Base-by-base conservation (phyloP, 2,888 invertebrate species). In the Sisyra nigra region DNA sequence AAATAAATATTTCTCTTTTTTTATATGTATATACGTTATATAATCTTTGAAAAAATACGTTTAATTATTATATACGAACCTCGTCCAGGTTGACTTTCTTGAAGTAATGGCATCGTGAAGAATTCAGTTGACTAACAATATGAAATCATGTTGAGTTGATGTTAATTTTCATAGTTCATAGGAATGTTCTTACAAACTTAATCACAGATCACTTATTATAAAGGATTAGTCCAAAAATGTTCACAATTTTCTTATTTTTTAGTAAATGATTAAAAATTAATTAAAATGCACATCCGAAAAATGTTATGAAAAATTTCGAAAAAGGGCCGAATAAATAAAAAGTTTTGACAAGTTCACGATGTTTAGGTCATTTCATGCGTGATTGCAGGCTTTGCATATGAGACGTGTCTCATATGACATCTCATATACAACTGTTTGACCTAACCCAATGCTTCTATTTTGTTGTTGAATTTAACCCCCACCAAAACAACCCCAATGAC, bases 21-120 rank as follows among this genome's bases (percentile, higher is more conserved):
- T 24, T 24, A 7, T 3, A 24, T 24, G 3, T 7, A 24, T 24
- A 24, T 5, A 5, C 3, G 24, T 24, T 24, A 24, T 24, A 24
- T n/a, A n/a, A n/a, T n/a, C n/a, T n/a, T n/a, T n/a, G n/a, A n/a
- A n/a, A n/a, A 24, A 24, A 24, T 24, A 24, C 3, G 24, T 24
- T 24, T n/a, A n/a, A 7, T 24, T 24, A 24, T 24, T 24, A 32
- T 29, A 41, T 44, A 47, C 52, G 54, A 52, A 63, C 63, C 62
- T 59, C 61, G 53, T 49, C 61, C 61, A 2, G 59, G 54, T 34
- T 61, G 58, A 47, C 53, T 59, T 54, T 62, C 61, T 55, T 62
- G 61, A 31, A 63, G 50, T 24, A 63, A 49, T 29, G 63, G 61
- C 63, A 63, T 63, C 14, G 46, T 53, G 29, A 19, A 11, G 14